Evolutionary conservation across 1,140 invertebrate species (phyloP).

Genomic region (Conopomorpha cramerella): DNA sequence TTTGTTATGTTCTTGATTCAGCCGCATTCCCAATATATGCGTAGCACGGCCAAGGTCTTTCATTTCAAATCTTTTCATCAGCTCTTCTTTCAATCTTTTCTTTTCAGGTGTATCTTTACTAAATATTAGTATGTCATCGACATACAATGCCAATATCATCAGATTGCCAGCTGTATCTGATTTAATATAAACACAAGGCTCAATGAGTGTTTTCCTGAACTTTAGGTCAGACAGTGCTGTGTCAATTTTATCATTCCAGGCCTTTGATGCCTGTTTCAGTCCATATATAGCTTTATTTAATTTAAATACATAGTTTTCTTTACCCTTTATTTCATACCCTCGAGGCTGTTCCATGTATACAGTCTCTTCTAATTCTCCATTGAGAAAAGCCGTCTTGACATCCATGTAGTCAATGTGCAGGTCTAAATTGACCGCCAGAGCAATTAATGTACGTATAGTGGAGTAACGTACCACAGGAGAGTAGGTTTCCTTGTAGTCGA

Average conservation of each 20-base stretch:
- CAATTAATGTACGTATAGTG: conserved; percentile 13
- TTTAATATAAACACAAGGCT: conserved; percentile 5
- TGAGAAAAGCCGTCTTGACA: conserved; percentile 40
- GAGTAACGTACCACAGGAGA: conserved; percentile 23
- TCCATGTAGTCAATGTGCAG: conserved; percentile 27
- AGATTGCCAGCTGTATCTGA: neutral
- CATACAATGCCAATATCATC: conserved; percentile 1
- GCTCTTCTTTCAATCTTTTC: neutral
- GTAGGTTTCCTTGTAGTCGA: conserved; percentile 34
- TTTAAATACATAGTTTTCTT: neutral
- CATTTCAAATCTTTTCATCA: neutral
- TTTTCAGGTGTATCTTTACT: conserved; percentile 1
- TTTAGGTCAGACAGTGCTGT: conserved; percentile 1
- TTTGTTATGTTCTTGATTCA: neutral
- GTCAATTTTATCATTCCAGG: conserved; percentile 3
- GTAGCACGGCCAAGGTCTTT: neutral
- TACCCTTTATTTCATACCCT: neutral
- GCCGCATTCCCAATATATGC: neutral
- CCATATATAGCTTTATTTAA: conserved; percentile 1
- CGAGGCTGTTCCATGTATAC: neutral
- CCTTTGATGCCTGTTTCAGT: neutral
- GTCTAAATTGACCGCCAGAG: conserved; percentile 19
- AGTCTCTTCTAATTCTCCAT: conserved; percentile 9
- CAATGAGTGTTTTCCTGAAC: conserved; percentile 3
- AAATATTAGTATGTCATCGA: conserved; percentile 1